phyloP scores from a whole-genome alignment of 2,797 vertebrate genomes.

The Neostethus bicornis region DNA sequence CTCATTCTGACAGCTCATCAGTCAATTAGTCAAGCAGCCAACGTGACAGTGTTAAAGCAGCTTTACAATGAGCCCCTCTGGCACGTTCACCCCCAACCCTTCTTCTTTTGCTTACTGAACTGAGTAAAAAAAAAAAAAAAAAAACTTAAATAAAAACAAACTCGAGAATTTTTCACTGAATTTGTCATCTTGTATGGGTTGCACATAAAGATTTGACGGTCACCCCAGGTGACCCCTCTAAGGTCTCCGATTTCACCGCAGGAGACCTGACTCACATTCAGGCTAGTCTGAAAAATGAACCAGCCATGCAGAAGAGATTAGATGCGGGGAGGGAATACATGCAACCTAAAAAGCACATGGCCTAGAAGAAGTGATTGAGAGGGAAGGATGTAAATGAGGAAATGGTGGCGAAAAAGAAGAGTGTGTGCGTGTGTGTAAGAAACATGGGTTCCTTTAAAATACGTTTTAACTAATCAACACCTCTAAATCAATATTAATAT shows the following conservation, averaged over 20 bases:
- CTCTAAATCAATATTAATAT: neutral
- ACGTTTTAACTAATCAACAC: neutral
- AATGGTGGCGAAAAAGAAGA: slow-evolving; percentile 4
- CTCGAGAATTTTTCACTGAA: slow-evolving; percentile 15
- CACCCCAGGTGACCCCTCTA: slow-evolving; percentile 20
- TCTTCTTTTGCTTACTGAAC: slow-evolving; percentile 3
- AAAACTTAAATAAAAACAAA: neutral
- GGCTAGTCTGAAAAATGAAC: slow-evolving; percentile 60
- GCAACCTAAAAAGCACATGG: slow-evolving; percentile 43
- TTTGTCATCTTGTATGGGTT: slow-evolving; percentile 13
- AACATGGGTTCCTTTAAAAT: neutral
- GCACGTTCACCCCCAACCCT: slow-evolving; percentile 10
- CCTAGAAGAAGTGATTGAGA: slow-evolving; percentile 28
- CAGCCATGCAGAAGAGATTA: slow-evolving; percentile 62
- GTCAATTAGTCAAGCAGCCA: slow-evolving; percentile 27
- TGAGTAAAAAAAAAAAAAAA: neutral
- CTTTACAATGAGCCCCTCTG: slow-evolving; percentile 13
- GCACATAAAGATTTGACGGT: slow-evolving; percentile 24
- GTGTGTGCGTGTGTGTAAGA: slow-evolving; percentile 4
- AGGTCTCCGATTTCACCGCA: slow-evolving; percentile 51
- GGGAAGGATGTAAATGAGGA: slow-evolving; percentile 10
- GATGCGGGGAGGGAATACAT: slow-evolving; percentile 35
- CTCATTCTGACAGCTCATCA: slow-evolving; percentile 51
- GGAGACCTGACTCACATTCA: slow-evolving; percentile 66
- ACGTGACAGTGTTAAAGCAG: slow-evolving; percentile 32